These are phyloP conservation scores for Steinernema khuongi DNA, from an alignment of 1,140 invertebrate species.

Conservation along the genomic window DNA sequence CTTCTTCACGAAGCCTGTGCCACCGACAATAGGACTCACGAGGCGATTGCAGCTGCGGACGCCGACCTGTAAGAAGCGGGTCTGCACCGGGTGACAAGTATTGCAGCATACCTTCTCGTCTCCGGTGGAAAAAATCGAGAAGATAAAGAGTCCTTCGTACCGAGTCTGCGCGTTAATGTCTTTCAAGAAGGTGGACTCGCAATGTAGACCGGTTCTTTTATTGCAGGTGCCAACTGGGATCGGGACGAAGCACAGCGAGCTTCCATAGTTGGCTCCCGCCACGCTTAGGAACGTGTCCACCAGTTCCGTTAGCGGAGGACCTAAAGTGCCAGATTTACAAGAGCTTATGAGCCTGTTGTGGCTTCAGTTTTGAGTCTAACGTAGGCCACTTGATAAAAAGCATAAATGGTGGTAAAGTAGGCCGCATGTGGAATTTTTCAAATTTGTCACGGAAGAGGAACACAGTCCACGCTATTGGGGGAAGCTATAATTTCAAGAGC, in stretches of 20 bases:
- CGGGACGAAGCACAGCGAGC: constrained; percentile 34
- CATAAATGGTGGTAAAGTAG: no score
- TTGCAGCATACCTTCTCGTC: constrained; percentile 28
- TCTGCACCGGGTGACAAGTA: not conserved
- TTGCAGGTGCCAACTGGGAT: constrained; percentile 38
- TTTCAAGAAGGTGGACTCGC: constrained; percentile 36
- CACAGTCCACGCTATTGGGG: no score
- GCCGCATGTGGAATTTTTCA: no score
- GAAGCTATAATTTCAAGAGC: no score
- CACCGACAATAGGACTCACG: constrained; percentile 37
- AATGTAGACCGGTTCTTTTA: constrained; percentile 34
- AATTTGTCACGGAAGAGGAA: no score
- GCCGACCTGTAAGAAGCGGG: constrained; percentile 21
- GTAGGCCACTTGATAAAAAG: no score
- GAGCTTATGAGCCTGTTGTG: not conserved
- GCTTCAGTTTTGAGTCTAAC: no score
- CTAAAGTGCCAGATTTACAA: not conserved
- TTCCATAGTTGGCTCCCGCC: constrained; percentile 38
- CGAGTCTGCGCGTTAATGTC: constrained; percentile 36
- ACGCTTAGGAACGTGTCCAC: constrained; percentile 42
- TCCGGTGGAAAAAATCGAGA: constrained; percentile 37
- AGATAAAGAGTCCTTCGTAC: constrained; percentile 35
- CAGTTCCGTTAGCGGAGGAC: constrained; percentile 34
- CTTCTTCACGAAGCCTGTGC: constrained; percentile 42
- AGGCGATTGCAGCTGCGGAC: constrained; percentile 35